phyloP scores from a whole-genome alignment of 2,888 invertebrate species.

The Gastrophysa polygoni region DNA sequence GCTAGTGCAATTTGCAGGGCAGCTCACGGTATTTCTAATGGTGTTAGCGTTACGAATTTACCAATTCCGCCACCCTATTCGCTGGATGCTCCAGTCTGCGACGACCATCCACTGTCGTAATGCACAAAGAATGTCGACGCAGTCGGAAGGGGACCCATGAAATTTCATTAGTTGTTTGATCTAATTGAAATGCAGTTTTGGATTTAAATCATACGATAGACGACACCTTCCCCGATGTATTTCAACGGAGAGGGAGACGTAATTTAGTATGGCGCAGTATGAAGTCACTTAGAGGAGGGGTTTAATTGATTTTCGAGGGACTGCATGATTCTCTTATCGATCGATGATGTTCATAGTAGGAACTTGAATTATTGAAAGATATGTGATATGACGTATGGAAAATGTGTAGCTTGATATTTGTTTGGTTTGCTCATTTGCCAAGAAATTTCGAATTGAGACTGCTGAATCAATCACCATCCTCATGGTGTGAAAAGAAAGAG shows the following conservation, averaged over 20 bases:
- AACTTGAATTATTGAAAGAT: no score
- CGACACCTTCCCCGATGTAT: conserved; percentile 17
- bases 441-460: no score
- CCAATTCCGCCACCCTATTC: conserved; percentile 59
- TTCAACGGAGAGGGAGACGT: conserved; percentile 19
- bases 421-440: no score
- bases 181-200: conserved; percentile 56
- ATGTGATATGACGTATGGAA: no score
- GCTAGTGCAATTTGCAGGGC: conserved; percentile 56
- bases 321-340: neutral
- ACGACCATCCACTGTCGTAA: conserved; percentile 50
- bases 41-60: conserved; percentile 61
- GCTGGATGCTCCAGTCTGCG: conserved; percentile 49
- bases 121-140: conserved; percentile 55
- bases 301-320: neutral
- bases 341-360: no score
- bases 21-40: conserved; percentile 49
- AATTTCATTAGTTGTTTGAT: conserved; percentile 57
- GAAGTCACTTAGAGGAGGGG: conserved; percentile 4
- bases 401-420: no score
- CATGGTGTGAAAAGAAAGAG: no score
- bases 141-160: conserved; percentile 46
- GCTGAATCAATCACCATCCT: no score
- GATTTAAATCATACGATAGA: conserved; percentile 38
- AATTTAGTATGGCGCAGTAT: conserved; percentile 20